Percentiles rank a stretch among this genome's conserved stretches.
phyloP scores from a whole-genome alignment of 2,797 vertebrate species.

The Leptatherina wallacei region DNA sequence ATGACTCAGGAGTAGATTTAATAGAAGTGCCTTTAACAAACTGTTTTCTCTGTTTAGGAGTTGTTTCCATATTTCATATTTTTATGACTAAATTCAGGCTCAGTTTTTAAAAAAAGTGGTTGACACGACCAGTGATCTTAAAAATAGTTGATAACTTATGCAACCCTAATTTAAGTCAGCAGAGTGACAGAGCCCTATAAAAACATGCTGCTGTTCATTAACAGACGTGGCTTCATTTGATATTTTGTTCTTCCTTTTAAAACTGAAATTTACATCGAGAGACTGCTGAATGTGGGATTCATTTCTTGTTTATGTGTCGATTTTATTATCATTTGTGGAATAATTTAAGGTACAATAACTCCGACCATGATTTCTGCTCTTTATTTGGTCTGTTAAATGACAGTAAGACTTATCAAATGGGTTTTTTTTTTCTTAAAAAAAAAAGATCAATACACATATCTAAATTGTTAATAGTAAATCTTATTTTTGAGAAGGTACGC shows the following conservation, averaged over 20 bases:
- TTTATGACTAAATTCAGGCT: not conserved
- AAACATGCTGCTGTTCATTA: conserved; percentile 7
- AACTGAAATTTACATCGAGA: not conserved
- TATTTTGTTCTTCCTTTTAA: not conserved
- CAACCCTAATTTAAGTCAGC: conserved; percentile 18
- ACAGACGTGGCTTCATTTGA: not conserved
- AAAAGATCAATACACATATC: not conserved
- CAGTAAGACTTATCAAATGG: not conserved
- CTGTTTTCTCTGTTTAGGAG: not conserved
- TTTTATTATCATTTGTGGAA: not conserved
- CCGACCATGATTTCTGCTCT: not conserved
- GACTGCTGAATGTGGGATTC: not conserved
- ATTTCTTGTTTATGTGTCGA: not conserved
- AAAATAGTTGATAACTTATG: conserved; percentile 16
- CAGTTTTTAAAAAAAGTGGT: not conserved
- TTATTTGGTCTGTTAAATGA: not conserved
- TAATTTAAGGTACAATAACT: not conserved
- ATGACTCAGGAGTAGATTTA: not conserved
- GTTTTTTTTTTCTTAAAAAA: not conserved
- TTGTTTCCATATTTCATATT: too few relatives aligned
- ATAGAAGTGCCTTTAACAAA: not conserved
- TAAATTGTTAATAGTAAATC: not conserved
- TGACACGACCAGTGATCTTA: not conserved
- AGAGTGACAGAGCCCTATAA: conserved; percentile 17
- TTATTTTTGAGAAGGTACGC: not conserved